These are phyloP conservation scores for Caloenas nicobarica DNA, from an alignment of 2,113 vertebrate species.

Conservation along the genomic window DNA sequence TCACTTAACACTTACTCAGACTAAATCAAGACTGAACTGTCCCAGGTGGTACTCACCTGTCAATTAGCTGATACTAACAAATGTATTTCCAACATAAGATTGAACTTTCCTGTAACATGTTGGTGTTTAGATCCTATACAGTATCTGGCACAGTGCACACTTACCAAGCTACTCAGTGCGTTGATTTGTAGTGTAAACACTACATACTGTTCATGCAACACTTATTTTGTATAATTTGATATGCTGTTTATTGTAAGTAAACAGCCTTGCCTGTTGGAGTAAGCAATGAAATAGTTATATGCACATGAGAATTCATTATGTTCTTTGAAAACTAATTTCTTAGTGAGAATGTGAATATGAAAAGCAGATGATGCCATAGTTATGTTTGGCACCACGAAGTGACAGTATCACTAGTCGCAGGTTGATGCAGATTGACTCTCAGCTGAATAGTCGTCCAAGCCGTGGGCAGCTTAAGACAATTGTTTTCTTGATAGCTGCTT, in stretches of 20 bases:
- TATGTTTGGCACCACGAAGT: conserved; percentile 66
- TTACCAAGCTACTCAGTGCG: neutral
- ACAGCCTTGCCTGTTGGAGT: conserved; percentile 22
- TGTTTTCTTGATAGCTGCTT: conserved; percentile 57
- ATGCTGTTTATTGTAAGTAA: conserved; percentile 2
- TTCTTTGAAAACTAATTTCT: conserved; percentile 30
- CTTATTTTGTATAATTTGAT: neutral
- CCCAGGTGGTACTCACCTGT: neutral
- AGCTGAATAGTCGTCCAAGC: conserved; percentile 35
- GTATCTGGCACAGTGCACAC: neutral
- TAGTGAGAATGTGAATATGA: conserved; percentile 27
- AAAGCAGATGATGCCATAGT: conserved; percentile 53
- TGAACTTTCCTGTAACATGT: neutral
- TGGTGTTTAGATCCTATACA: neutral
- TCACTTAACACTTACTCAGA: neutral
- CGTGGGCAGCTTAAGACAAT: conserved; percentile 54
- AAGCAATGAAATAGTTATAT: conserved; percentile 43
- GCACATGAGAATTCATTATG: conserved; percentile 26
- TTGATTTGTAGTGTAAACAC: neutral
- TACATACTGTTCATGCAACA: neutral
- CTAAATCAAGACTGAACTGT: neutral
- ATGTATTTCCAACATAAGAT: neutral
- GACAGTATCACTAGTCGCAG: conserved; percentile 66
- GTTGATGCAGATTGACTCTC: conserved; percentile 64
- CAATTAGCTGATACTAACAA: neutral